These are phyloP conservation scores for Crambe crambe DNA, from an alignment of 37 sponge, comb jelly and placozoan species.

Conservation along the genomic window DNA sequence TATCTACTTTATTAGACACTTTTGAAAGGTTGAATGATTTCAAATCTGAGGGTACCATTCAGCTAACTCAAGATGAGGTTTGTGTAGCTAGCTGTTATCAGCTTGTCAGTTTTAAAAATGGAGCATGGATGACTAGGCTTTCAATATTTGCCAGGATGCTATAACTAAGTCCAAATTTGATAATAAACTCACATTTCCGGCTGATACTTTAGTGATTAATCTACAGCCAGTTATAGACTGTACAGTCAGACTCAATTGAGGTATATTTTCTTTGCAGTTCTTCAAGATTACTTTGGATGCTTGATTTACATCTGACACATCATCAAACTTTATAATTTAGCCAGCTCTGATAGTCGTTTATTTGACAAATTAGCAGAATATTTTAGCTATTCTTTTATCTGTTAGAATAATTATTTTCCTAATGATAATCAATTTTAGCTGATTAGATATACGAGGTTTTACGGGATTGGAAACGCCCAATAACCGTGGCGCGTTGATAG, in stretches of 20 bases:
- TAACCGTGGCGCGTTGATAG: too few species aligned
- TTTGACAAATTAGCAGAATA: too few species aligned
- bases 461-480: too few species aligned
- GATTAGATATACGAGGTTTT: too few species aligned
- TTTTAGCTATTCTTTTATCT: too few species aligned
- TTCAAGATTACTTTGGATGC: slow-evolving; percentile 52
- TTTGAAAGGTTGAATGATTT: slow-evolving; percentile 28
- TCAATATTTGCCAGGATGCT: background rate
- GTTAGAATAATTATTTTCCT: too few species aligned
- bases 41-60: background rate
- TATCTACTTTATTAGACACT: slow-evolving; percentile 13
- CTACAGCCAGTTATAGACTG: too few species aligned
- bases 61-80: slow-evolving; percentile 48
- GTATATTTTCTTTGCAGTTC: slow-evolving; percentile 29
- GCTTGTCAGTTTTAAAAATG: background rate
- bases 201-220: background rate
- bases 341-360: background rate
- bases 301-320: slow-evolving; percentile 10
- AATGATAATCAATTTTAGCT: too few species aligned
- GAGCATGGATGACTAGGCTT: background rate
- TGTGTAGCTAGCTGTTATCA: background rate
- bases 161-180: background rate
- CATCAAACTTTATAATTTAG: background rate
- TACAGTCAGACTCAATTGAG: too few species aligned
- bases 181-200: background rate